Base-by-base conservation (phyloP, 2,797 vertebrate genomes). In the Dromococcyx pavoninus region DNA sequence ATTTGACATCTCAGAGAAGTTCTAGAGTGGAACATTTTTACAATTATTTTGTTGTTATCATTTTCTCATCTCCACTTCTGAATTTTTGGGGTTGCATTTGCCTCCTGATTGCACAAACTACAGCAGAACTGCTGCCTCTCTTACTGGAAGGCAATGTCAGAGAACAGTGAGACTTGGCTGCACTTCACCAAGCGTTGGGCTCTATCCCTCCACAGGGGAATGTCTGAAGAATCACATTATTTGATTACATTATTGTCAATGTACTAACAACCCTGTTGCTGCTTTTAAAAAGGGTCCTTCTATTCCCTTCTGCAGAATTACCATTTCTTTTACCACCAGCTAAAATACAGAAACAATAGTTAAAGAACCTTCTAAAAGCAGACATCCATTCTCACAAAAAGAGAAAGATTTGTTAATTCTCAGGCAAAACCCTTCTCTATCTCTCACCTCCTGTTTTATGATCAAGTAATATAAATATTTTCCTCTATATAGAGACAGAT, bases 71-170 rank as follows among this genome's bases (percentile, higher is more conserved):
- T 66, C 46, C 17, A 13, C 24, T 23, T n/a, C 23, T 22, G 70
- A 30, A 12, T 85, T 82, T 25, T 43, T 3, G 5, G 14, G 24
- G 58, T 21, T 32, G 22, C 0, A 0, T 43, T 82, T 54, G 43
- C 2, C 64, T 37, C 17, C 69, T 33, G 22, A 35, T 46, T 15
- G 2, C 25, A 39, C 46, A 3, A 4, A 4, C 3, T 24, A 17
- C 27, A 41, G 44, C 15, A 64, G 67, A 43, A 17, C 13, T 27
- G 17, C 50, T 35, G 3, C 23, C 10, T 32, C 61, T 57, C 48
- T 24, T 54, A 30, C 67, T 64, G 44, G 65, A 46, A 77, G 22
- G 14, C 53, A n/a, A 30, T 0, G 32, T 8, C 37, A 83, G 24
- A 56, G 30, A 66, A 32, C 11, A 65, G 32, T 2, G 23, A 44